Evolutionary conservation across 2,888 invertebrate genomes (phyloP), one percentile per base, ranked within the genome.

Genomic region (Hirtodrosophila cameraria): DNA sequence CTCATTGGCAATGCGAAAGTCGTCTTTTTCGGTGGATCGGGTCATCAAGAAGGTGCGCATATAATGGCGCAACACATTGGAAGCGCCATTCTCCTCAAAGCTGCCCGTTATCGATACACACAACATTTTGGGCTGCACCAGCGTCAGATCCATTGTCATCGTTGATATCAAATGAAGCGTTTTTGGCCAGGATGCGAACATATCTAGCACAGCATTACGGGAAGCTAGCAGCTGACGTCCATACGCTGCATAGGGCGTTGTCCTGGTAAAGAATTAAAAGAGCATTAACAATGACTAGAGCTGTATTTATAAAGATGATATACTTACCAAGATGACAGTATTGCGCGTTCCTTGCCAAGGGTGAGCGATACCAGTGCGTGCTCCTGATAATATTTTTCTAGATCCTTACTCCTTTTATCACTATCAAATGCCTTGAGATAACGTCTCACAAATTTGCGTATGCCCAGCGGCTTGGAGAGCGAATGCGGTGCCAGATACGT

Each of bases 1-100:
- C 43, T 70, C 70, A 6, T 70, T 70, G 50, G 50, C 39, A 33
- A 70, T 74, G 20, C 69, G 55, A 53, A 74, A 70, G 11, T 61
- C 49, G 3, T 8, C 48, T 1, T 39, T n/a, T 2, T 38, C 52
- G 0, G 18, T 15, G 5, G 9, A n/a, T 4, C 75, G 16, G 3
- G 62, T 53, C 5, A 70, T 33, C 18, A 68, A 1, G 27, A 70
- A 68, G 16, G 6, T 41, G 1, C 69, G 69, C 75, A 61, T 57
- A 33, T 61, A 70, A 8, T 68, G 41, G 1, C 61, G 61, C 16
- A 43, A 15, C 0, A 16, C 7, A 12, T 7, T 6, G 9, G 45
- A 1, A 1, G 38, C 11, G 4, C 31, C 33, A 11, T 11, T 11
- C 30, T 74, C 70, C 36, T 49, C 41, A 9, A 42, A 74, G 11